These are phyloP conservation scores for Glaucidium brasilianum DNA, from an alignment of 2,113 vertebrate genomes.

Conservation along the genomic window DNA sequence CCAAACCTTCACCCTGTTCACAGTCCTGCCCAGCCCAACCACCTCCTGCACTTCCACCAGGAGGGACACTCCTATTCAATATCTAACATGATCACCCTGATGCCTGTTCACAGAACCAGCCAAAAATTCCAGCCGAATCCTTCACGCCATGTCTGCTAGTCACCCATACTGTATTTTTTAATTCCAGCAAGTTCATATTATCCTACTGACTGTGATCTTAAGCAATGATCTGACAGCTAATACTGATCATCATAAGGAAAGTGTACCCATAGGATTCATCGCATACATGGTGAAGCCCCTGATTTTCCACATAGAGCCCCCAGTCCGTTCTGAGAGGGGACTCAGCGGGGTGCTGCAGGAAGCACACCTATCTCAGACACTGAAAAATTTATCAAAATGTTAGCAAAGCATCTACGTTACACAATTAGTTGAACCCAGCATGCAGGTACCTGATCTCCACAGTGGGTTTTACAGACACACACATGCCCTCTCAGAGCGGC, in stretches of 20 bases:
- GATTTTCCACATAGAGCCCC: not conserved
- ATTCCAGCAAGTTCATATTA: not conserved
- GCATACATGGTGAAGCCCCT: not conserved
- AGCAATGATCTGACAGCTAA: not conserved
- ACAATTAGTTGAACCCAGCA: not conserved
- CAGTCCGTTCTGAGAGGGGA: not conserved
- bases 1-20: not conserved
- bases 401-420: not conserved
- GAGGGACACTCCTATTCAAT: not conserved
- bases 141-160: not conserved
- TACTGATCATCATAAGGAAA: not conserved
- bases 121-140: not conserved
- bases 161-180: not conserved
- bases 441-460: not conserved
- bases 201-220: not conserved
- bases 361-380: not conserved
- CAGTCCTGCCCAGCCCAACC: not conserved
- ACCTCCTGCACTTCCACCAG: not conserved
- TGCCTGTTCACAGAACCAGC: not conserved
- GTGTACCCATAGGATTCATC: fast-evolving
- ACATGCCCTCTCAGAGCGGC: not conserved
- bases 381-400: not conserved
- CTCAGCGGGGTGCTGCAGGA: not conserved
- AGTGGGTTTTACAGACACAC: not conserved
- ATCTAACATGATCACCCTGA: not conserved